phyloP scores from a whole-genome alignment of 2,797 vertebrate genomes.

The Zenarchopterus dispar region DNA sequence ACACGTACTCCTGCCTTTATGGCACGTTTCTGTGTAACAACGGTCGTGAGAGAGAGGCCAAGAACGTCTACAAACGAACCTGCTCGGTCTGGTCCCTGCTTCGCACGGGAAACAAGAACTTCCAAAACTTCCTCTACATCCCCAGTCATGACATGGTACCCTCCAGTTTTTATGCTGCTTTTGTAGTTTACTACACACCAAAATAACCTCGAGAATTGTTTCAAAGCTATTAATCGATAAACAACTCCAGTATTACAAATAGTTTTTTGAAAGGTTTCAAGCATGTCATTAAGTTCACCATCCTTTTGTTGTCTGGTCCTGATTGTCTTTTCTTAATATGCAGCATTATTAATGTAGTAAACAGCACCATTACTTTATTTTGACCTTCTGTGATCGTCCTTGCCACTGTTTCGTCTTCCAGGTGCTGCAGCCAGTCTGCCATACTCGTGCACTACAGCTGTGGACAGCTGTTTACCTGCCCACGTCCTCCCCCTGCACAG shows the following conservation, averaged over 20 bases:
- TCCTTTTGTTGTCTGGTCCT: background rate
- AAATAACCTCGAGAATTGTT: no score
- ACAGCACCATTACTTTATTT: background rate
- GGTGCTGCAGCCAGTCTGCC: constrained; percentile 98
- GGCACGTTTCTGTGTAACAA: constrained; percentile 98
- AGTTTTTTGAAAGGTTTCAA: constrained; percentile 12
- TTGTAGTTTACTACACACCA: no score
- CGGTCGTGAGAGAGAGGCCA: constrained; percentile 91
- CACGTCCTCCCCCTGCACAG: constrained; percentile 92
- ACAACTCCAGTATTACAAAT: background rate
- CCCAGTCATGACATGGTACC: constrained; percentile 92
- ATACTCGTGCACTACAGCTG: constrained; percentile 93
- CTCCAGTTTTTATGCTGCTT: background rate
- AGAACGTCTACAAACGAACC: constrained; percentile 92
- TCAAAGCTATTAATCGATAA: no score
- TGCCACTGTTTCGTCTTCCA: constrained; percentile 60
- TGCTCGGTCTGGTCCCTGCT: constrained; percentile 98
- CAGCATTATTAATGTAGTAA: background rate
- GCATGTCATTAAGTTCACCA: background rate
- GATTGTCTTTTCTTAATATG: background rate
- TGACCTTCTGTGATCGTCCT: constrained; percentile 31
- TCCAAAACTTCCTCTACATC: constrained; percentile 98
- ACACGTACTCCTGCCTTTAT: constrained; percentile 97
- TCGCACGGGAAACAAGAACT: constrained; percentile 95
- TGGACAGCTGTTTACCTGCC: constrained; percentile 98